Percentiles rank a stretch among this genome's conserved stretches.
These are phyloP conservation scores for Megalops cyprinoides DNA, from an alignment of 2,797 vertebrate genomes.

Conservation along the genomic window DNA sequence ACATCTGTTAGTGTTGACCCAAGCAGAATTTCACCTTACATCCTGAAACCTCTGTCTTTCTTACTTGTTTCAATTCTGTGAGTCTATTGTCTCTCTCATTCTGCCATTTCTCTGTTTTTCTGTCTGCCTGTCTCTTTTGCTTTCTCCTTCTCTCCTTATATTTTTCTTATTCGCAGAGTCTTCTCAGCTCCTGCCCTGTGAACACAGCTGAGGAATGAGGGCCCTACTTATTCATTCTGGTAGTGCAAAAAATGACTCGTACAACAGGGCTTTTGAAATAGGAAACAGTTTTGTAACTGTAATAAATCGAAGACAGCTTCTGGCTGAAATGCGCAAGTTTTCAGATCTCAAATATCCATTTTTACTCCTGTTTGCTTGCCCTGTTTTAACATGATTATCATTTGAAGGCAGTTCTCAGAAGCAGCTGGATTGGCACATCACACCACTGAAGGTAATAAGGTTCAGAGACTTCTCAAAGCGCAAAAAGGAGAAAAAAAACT, in stretches of 20 bases:
- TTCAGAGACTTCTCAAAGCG: conserved; percentile 16
- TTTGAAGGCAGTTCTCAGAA: conserved; percentile 14
- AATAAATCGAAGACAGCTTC: conserved; percentile 2
- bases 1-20: background rate
- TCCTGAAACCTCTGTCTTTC: background rate
- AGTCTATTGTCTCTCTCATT: too few relatives aligned
- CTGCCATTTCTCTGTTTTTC: background rate
- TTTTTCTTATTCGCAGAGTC: background rate
- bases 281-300: conserved; percentile 11
- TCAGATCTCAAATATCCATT: background rate
- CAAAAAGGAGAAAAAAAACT: background rate
- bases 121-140: background rate
- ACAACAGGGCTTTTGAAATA: conserved; percentile 4
- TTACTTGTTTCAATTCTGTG: background rate
- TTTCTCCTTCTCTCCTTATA: background rate
- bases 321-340: conserved; percentile 9
- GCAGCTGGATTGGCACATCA: conserved; percentile 23
- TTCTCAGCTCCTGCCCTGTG: background rate
- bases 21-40: background rate
- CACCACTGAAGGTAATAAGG: conserved; percentile 24
- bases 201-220: background rate
- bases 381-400: background rate
- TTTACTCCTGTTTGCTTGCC: conserved; percentile 3
- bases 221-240: background rate
- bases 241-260: background rate